Evolutionary conservation across 2,797 vertebrate genomes (phyloP).

Genomic region (Sardinella longiceps): DNA sequence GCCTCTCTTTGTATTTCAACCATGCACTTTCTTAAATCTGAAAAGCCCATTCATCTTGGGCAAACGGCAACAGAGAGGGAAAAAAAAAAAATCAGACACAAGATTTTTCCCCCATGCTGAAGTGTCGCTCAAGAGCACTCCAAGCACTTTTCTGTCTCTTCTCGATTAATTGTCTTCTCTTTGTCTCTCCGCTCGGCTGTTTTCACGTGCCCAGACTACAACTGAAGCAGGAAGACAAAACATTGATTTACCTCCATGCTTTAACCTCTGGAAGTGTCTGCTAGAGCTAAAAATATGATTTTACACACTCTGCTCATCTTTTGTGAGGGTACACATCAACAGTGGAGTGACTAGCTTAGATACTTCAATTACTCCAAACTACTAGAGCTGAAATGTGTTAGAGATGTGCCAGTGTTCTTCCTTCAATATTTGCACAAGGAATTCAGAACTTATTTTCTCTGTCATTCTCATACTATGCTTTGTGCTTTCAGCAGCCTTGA

Average conservation of each 20-base stretch:
- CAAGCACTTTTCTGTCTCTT: constrained; percentile 61
- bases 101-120: constrained; percentile 45
- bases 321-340: constrained; percentile 1
- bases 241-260: constrained; percentile 37
- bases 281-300: constrained; percentile 45
- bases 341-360: neutral
- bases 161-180: constrained; percentile 65
- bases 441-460: neutral
- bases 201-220: constrained; percentile 61
- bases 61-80: constrained; percentile 57
- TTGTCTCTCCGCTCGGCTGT: constrained; percentile 50
- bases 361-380: constrained; percentile 2
- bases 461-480: neutral
- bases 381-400: neutral
- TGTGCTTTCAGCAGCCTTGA: neutral
- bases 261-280: constrained; percentile 54
- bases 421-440: neutral
- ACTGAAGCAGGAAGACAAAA: constrained; percentile 40
- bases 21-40: constrained; percentile 79
- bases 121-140: constrained; percentile 72
- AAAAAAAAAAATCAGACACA: constrained; percentile 60
- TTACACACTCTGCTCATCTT: neutral
- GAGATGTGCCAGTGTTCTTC: neutral
- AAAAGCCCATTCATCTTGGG: constrained; percentile 80
- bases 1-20: constrained; percentile 77